A percentile compares a stretch with the other conserved stretches of the same genome.
These are phyloP conservation scores for Aplodontia rufa DNA, from an alignment of 2,113 vertebrate species.

Conservation along the genomic window DNA sequence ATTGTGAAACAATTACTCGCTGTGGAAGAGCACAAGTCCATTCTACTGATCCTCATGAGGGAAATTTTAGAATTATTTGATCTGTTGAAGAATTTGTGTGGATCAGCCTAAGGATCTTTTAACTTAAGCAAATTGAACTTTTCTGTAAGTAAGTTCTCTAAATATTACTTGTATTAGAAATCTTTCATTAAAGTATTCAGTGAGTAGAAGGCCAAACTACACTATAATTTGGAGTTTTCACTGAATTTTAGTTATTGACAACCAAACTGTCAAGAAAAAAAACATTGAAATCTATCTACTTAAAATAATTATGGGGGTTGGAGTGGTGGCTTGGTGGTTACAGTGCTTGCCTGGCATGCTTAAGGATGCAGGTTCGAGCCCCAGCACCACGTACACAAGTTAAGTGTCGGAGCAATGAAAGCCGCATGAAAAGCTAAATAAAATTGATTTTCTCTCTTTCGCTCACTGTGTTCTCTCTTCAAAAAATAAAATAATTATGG, in stretches of 20 bases:
- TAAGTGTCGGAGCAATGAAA: too few relatives aligned
- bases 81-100: neutral
- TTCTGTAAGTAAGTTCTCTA: neutral
- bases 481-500: too few relatives aligned
- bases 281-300: neutral
- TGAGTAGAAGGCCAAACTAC: neutral
- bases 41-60: neutral
- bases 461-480: too few relatives aligned
- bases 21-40: neutral
- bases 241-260: neutral
- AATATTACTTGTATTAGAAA: neutral
- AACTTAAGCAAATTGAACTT: neutral
- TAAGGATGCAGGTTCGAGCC: too few relatives aligned
- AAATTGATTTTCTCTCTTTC: too few relatives aligned
- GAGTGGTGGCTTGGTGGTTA: too few relatives aligned
- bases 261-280: neutral
- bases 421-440: too few relatives aligned
- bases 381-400: too few relatives aligned
- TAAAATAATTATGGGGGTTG: too few relatives aligned
- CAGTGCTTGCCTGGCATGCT: too few relatives aligned
- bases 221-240: neutral
- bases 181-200: neutral
- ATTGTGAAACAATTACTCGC: neutral
- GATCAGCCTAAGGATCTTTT: neutral
- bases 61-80: neutral